Evolutionary conservation across 2,113 vertebrate genomes (phyloP).

Genomic region (Leucosticte australis): DNA sequence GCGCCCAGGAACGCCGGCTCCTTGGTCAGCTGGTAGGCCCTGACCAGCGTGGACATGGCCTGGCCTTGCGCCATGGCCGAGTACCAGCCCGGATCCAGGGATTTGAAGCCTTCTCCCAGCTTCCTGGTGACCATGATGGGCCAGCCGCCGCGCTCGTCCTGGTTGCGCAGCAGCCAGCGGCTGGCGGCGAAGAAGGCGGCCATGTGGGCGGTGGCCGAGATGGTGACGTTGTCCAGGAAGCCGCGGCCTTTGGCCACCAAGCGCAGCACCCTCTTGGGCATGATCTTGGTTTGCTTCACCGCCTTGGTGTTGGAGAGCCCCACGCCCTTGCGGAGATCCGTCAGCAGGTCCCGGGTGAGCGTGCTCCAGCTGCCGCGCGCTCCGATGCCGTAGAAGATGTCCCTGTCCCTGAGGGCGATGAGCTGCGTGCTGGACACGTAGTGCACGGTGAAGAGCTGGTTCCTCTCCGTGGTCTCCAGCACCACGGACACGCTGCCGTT

Average conservation of each 20-base stretch:
- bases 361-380: slow-evolving; percentile 87
- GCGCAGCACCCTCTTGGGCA: slow-evolving; percentile 87
- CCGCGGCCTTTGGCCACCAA: slow-evolving; percentile 85
- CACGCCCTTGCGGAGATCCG: slow-evolving; percentile 93
- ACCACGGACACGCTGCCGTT: slow-evolving; percentile 92
- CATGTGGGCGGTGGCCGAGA: slow-evolving; percentile 93
- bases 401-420: slow-evolving; percentile 83
- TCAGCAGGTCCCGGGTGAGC: slow-evolving; percentile 91
- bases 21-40: slow-evolving; percentile 91
- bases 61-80: slow-evolving; percentile 99
- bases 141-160: slow-evolving; percentile 94
- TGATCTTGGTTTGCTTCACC: slow-evolving; percentile 93
- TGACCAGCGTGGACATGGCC: slow-evolving; percentile 93
- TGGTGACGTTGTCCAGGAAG: slow-evolving; percentile 89
- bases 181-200: slow-evolving; percentile 94
- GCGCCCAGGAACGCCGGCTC: slow-evolving; percentile 85
- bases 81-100: slow-evolving; percentile 97
- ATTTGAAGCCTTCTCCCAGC: slow-evolving; percentile 90
- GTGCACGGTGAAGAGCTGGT: slow-evolving; percentile 87
- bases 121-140: slow-evolving; percentile 97
- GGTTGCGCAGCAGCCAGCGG: slow-evolving; percentile 92
- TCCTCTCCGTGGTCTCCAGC: slow-evolving; percentile 92
- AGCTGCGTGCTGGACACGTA: slow-evolving; percentile 89
- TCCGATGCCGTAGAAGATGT: slow-evolving; percentile 92
- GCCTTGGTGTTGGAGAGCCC: slow-evolving; percentile 98